phyloP scores from a whole-genome alignment of 2,113 vertebrate species.

The Oostethus manadensis region DNA sequence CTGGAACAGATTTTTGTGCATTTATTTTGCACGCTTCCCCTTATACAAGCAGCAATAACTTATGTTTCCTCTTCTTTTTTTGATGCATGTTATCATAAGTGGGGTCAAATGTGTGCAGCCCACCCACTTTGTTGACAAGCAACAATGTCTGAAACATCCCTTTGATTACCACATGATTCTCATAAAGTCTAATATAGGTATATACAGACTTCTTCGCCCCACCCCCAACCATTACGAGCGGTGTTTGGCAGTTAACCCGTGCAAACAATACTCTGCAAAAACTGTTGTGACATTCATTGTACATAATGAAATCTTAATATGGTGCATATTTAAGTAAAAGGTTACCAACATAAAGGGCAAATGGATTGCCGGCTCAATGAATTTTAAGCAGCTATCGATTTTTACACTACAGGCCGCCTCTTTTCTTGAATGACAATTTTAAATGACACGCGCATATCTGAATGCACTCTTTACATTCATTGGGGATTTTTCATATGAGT shows the following conservation, averaged over 20 bases:
- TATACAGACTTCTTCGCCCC: conserved; percentile 9
- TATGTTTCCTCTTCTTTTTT: background rate
- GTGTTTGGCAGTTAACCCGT: conserved; percentile 74
- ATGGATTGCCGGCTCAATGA: conserved; percentile 77
- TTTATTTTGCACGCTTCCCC: background rate
- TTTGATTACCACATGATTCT: conserved; percentile 38
- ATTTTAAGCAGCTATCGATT: conserved; percentile 82
- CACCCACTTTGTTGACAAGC: conserved; percentile 63
- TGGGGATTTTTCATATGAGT: too few relatives aligned
- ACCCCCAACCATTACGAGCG: conserved; percentile 53
- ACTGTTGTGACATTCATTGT: conserved; percentile 80
- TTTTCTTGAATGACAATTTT: conserved; percentile 78
- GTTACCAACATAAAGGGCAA: conserved; percentile 83
- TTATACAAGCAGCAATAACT: conserved; percentile 5
- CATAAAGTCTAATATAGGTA: background rate
- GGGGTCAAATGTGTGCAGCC: conserved; percentile 56
- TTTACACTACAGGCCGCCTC: conserved; percentile 77
- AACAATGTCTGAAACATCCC: conserved; percentile 59
- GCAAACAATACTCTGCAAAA: conserved; percentile 69
- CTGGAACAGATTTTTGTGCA: background rate
- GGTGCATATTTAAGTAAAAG: conserved; percentile 81
- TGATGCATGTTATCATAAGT: conserved; percentile 52
- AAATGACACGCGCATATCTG: conserved; percentile 69
- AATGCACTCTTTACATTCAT: conserved; percentile 10
- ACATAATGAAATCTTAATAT: conserved; percentile 83